Conservation (phyloP, 2,797 vertebrate species). For the Sebastiscus albofasciatus region DNA sequence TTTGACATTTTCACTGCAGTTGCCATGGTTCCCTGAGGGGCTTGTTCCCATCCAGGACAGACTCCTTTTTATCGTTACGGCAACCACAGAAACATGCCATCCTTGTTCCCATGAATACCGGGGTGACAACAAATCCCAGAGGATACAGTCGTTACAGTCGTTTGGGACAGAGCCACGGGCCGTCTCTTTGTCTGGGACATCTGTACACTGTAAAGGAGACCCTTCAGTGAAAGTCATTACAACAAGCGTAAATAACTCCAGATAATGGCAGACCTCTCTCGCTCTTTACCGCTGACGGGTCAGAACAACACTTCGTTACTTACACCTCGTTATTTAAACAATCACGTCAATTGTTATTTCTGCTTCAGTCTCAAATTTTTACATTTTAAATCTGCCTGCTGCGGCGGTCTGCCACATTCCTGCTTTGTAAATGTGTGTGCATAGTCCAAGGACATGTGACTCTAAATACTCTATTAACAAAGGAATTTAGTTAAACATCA, state of each 20-base stretch:
- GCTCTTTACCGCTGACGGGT: background rate
- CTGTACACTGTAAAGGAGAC: constrained; percentile 15
- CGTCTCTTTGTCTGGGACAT: constrained; percentile 32
- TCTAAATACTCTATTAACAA: constrained; percentile 60
- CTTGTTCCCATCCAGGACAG: constrained; percentile 56
- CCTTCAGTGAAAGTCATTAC: constrained; percentile 14
- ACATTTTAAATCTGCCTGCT: constrained; percentile 1
- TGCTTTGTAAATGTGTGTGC: constrained; percentile 19
- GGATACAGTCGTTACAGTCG: constrained; percentile 32
- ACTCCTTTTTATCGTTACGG: constrained; percentile 61
- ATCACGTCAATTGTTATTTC: constrained; percentile 17
- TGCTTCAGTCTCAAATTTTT: constrained; percentile 4
- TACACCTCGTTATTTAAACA: constrained; percentile 10
- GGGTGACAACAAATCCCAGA: constrained; percentile 37
- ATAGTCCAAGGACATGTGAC: constrained; percentile 56
- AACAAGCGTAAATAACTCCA: constrained; percentile 11
- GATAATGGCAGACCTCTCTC: background rate
- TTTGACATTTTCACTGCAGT: constrained; percentile 77
- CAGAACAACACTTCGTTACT: background rate
- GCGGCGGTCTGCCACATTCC: background rate
- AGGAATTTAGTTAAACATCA: constrained; percentile 76
- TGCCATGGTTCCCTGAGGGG: constrained; percentile 70
- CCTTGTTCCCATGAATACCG: constrained; percentile 59
- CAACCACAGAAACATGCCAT: constrained; percentile 69
- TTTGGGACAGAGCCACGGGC: constrained; percentile 31